Evolutionary conservation across 2,888 invertebrate genomes (phyloP).

Genomic region (Lymantria monacha): DNA sequence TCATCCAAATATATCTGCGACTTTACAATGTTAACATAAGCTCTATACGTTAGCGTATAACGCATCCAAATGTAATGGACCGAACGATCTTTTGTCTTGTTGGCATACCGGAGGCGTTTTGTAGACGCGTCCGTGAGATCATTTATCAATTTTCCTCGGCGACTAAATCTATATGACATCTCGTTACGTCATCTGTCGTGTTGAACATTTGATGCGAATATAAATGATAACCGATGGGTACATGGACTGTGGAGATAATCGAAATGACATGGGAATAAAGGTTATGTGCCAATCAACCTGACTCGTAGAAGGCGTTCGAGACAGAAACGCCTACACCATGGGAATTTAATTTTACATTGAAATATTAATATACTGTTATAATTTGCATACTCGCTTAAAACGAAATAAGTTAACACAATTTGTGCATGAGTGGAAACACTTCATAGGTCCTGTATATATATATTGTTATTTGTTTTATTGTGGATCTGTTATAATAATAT

Average conservation of each 20-base stretch:
- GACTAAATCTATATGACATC: constrained; percentile 11
- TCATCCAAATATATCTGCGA: not conserved
- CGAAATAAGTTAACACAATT: constrained; percentile 23
- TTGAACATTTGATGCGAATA: constrained; percentile 6
- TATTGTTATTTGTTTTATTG: too few relatives aligned
- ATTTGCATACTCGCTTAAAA: constrained; percentile 27
- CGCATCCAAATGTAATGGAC: not conserved
- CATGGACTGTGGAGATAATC: not conserved
- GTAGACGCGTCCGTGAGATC: constrained; percentile 10
- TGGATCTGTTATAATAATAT: too few relatives aligned
- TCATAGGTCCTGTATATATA: too few relatives aligned
- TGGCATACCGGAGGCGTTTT: constrained; percentile 21
- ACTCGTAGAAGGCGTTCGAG: not conserved
- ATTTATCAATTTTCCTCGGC: constrained; percentile 22
- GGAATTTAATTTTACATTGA: constrained; percentile 15
- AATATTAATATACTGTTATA: constrained; percentile 18
- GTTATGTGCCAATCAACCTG: not conserved
- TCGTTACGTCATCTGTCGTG: constrained; percentile 14
- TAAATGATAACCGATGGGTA: constrained; percentile 9
- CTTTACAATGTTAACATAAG: not conserved
- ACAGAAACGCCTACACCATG: constrained; percentile 6
- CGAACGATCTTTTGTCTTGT: constrained; percentile 6
- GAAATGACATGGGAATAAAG: not conserved
- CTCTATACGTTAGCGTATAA: not conserved
- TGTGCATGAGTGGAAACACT: constrained; percentile 7